Percentiles rank a stretch among this genome's conserved stretches.
phyloP scores from a whole-genome alignment of 2,797 vertebrate species.

The Parambassis ranga region DNA sequence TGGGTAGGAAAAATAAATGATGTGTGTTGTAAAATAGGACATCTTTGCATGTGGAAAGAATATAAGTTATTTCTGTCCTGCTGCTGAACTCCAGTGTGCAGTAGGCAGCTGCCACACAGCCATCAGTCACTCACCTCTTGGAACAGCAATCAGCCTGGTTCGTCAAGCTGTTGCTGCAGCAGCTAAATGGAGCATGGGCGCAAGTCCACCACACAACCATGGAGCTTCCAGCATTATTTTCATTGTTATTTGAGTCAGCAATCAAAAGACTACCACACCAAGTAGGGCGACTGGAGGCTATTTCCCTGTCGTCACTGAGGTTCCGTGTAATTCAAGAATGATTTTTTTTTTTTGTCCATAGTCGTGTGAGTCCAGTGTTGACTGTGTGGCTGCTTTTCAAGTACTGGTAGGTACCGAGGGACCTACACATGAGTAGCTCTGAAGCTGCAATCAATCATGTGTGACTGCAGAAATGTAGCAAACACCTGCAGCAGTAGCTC shows the following conservation, averaged over 20 bases:
- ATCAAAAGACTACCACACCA: conserved; percentile 50
- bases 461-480: conserved; percentile 43
- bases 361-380: conserved; percentile 5
- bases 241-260: conserved; percentile 54
- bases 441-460: conserved; percentile 61
- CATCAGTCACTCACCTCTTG: conserved; percentile 54
- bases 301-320: conserved; percentile 39
- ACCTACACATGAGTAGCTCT: conserved; percentile 50
- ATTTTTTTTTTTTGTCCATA: conserved; percentile 16
- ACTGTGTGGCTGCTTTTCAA: conserved; percentile 45
- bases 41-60: conserved; percentile 11
- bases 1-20: background rate
- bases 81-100: conserved; percentile 27
- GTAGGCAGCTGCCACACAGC: conserved; percentile 31
- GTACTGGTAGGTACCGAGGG: conserved; percentile 27
- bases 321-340: conserved; percentile 44
- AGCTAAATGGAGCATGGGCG: conserved; percentile 34
- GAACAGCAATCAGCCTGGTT: conserved; percentile 35
- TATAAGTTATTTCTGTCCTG: conserved; percentile 27
- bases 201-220: conserved; percentile 3
- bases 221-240: conserved; percentile 39
- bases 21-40: background rate
- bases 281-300: conserved; percentile 29
- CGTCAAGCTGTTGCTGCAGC: conserved; percentile 33
- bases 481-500: background rate